phyloP scores from a whole-genome alignment of 2,888 invertebrate species.

The Cecidostiba fungosa region DNA sequence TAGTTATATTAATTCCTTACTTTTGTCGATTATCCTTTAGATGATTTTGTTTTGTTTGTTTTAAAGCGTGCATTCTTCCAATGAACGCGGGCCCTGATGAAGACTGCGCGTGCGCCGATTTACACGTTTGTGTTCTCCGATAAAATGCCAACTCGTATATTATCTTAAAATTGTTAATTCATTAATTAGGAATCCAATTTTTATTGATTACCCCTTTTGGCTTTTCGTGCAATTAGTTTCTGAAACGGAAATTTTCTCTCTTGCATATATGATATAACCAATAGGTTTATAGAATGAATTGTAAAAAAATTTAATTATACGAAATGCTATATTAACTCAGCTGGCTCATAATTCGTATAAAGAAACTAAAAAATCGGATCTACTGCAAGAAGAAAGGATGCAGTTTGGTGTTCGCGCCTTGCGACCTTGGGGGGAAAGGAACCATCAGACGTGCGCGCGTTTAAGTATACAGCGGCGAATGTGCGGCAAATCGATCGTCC shows the following conservation, averaged over 20 bases:
- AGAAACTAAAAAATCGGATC: too few relatives aligned
- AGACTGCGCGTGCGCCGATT: not conserved
- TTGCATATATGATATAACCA: too few relatives aligned
- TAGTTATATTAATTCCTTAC: not conserved
- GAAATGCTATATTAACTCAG: too few relatives aligned
- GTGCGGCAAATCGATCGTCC: constrained; percentile 39
- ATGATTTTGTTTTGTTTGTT: not conserved
- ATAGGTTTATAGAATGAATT: too few relatives aligned
- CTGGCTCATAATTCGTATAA: too few relatives aligned
- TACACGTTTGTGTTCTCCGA: not conserved
- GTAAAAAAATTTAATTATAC: too few relatives aligned
- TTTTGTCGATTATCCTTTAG: not conserved
- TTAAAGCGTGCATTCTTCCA: not conserved
- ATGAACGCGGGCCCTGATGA: not conserved
- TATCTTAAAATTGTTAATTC: not conserved
- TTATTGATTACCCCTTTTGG: not conserved
- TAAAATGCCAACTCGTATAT: not conserved
- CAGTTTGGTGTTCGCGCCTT: constrained; percentile 42
- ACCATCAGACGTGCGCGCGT: constrained; percentile 16
- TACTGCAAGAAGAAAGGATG: constrained; percentile 1
- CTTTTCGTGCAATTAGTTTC: too few relatives aligned
- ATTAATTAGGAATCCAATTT: not conserved
- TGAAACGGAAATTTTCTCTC: too few relatives aligned
- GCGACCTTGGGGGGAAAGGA: constrained; percentile 32
- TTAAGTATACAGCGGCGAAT: too few relatives aligned